Evolutionary conservation across 2,113 vertebrate genomes (phyloP).

Genomic region (Rhipidura dahli): DNA sequence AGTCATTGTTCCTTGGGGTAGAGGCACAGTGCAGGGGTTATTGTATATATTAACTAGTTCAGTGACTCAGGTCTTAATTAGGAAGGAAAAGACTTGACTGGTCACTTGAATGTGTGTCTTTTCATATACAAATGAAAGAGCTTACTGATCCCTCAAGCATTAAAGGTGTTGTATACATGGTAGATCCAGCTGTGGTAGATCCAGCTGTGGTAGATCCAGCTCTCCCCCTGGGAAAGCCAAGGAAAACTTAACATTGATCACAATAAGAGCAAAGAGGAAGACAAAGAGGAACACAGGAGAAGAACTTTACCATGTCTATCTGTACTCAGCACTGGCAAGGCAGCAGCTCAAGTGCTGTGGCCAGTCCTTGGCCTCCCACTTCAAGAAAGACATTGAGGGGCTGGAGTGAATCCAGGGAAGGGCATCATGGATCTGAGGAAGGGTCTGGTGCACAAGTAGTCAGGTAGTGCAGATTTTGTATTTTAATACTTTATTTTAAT

Average conservation of each 20-base stretch:
- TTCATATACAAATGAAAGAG: neutral
- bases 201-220: neutral
- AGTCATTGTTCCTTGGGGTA: conserved; percentile 3
- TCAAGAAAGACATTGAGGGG: neutral
- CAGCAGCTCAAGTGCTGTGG: rapidly evolving
- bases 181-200: neutral
- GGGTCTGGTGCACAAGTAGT: neutral
- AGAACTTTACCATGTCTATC: neutral
- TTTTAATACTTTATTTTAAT: neutral
- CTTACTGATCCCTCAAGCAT: neutral
- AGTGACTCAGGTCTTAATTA: neutral
- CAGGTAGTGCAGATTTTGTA: neutral
- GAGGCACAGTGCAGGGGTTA: neutral
- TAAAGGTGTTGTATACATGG: rapidly evolving
- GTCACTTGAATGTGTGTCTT: neutral
- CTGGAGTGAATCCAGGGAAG: neutral
- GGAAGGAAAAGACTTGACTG: neutral
- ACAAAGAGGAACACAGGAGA: neutral
- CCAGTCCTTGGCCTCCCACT: neutral
- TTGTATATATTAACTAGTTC: neutral
- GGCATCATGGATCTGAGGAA: neutral
- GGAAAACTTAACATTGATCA: neutral
- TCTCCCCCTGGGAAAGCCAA: neutral
- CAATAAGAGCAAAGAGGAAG: neutral
- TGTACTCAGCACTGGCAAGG: neutral